Evolutionary conservation across 2,113 vertebrate species (phyloP).

Genomic region (Cinclus mexicanus): DNA sequence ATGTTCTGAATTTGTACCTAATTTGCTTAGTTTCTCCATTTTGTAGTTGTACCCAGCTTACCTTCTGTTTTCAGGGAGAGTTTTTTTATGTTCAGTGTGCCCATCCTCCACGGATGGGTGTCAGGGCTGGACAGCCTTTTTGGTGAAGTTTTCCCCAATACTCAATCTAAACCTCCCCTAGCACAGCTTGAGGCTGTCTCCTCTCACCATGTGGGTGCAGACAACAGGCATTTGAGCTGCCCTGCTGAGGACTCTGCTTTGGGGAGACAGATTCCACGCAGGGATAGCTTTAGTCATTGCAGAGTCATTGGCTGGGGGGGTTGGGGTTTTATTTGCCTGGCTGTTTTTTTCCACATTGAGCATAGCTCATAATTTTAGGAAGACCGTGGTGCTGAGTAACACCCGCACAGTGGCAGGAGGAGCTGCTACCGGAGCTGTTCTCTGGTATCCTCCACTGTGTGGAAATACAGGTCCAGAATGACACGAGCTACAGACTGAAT

Average conservation of each 20-base stretch:
- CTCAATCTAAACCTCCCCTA: background rate
- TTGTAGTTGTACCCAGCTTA: background rate
- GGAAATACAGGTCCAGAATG: background rate
- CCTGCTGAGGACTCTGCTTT: background rate
- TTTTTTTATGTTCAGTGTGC: background rate
- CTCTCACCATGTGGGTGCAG: background rate
- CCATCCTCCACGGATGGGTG: background rate
- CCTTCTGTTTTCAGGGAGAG: background rate
- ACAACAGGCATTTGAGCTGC: background rate
- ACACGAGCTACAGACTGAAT: background rate
- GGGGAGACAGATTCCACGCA: rapidly evolving
- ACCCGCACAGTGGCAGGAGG: background rate
- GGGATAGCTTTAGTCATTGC: background rate
- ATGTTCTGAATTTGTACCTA: background rate
- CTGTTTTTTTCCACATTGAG: background rate
- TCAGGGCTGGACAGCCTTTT: background rate
- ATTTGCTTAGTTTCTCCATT: background rate
- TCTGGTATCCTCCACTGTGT: background rate
- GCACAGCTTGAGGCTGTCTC: background rate
- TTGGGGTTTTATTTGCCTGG: background rate
- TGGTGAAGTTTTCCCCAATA: background rate
- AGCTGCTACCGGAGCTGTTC: background rate
- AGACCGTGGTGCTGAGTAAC: background rate
- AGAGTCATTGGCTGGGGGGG: background rate
- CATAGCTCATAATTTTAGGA: background rate